phyloP scores from a whole-genome alignment of 2,888 invertebrate species.

The Drosophila dives region DNA sequence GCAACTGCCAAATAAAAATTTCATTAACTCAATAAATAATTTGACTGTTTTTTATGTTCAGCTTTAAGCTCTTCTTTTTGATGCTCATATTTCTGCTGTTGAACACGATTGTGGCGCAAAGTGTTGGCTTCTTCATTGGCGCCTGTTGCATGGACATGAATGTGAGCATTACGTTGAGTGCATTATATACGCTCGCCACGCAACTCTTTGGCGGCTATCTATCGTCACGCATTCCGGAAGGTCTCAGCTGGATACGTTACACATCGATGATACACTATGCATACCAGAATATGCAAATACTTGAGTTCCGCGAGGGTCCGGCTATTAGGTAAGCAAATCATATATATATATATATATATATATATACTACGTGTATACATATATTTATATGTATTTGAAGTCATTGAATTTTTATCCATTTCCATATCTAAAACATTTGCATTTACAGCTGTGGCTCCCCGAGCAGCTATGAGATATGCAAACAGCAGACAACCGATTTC shows the following conservation, averaged over 20 bases:
- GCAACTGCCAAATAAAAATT: not conserved
- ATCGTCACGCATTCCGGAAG: conserved; percentile 90
- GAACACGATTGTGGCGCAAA: conserved; percentile 91
- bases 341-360: not conserved
- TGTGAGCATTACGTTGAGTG: conserved; percentile 91
- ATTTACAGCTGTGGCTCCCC: conserved; percentile 88
- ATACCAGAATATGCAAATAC: conserved; percentile 92
- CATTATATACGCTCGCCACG: conserved; percentile 90
- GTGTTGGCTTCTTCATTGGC: conserved; percentile 92
- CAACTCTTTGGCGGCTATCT: conserved; percentile 91
- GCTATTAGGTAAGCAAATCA: conserved; percentile 87
- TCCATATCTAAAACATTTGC: not conserved
- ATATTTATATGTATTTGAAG: not conserved
- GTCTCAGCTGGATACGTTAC: conserved; percentile 91
- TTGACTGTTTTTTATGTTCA: conserved; percentile 22
- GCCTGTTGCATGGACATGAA: conserved; percentile 91
- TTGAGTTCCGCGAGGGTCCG: conserved; percentile 90
- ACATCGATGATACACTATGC: conserved; percentile 92
- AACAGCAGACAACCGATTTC: conserved; percentile 85
- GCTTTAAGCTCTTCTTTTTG: conserved; percentile 88
- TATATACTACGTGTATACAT: not conserved
- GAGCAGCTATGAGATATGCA: conserved; percentile 89
- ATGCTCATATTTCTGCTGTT: conserved; percentile 89
- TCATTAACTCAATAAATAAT: not conserved
- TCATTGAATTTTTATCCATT: conserved; percentile 5